Base-by-base conservation (phyloP, 2,888 invertebrate genomes). In the Netelia fuscicornis region DNA sequence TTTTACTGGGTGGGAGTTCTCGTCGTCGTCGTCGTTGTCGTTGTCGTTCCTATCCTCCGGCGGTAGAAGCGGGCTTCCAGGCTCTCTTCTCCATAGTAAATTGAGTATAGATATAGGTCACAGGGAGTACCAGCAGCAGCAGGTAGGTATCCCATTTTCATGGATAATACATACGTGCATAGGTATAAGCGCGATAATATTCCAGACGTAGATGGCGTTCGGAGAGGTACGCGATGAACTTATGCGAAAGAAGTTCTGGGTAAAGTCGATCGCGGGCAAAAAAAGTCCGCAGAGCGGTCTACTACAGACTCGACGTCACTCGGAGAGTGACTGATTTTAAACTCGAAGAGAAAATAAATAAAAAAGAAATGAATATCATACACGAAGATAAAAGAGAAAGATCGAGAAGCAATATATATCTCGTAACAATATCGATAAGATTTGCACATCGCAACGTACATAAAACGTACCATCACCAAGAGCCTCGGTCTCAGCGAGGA, bases 1-100 rank as follows among this genome's bases (percentile, higher is more conserved):
- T 90, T 92, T 91, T 87, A 92, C 88, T 83, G 60, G 76, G 78
- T 77, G 65, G 68, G 70, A 78, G 70, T 77, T 44, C 67, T 70
- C 37, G 75, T 79, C 83, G 80, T 83, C 74, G 65, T 67, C 65
- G 54, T 37, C 56, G 70, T 62, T 42, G 71, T 74, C 71, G 65
- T 67, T 54, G 54, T 37, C 56, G 70, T 62, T 20, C 44, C 44
- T 67, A 80, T 84, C 81, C 42, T 60, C 30, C 30, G 30, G 30
- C 5, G 30, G 54, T 67, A 60, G 68, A 37, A 72, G 54, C 13
- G 56, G 67, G 60, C 62, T 77, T 74, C 60, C 23, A 68, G 72
- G 68, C 6, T 30, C 78, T 81, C 78, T 74, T 77, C 56, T 20
- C 74, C 68, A 56, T 75, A 67, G 30, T 23, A 70, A 65, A 71